These are phyloP conservation scores for Pecten maximus DNA, from an alignment of 2,888 invertebrate species.

Conservation along the genomic window DNA sequence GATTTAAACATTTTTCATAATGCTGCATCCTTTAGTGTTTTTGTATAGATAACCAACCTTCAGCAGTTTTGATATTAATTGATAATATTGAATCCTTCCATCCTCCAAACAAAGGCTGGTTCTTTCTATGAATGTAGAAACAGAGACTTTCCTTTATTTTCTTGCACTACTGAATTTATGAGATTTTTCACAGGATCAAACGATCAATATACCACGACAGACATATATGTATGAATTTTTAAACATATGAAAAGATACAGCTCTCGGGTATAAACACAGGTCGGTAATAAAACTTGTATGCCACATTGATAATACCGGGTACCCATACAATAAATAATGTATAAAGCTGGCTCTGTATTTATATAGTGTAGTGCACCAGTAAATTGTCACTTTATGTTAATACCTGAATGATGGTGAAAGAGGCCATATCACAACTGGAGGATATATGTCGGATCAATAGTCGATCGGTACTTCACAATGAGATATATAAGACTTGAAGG, in stretches of 20 bases:
- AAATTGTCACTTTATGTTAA: not conserved
- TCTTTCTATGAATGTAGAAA: not conserved
- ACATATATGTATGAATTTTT: not conserved
- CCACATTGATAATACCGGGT: not conserved
- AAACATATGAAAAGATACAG: not conserved
- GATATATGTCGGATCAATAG: not conserved
- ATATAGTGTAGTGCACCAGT: not conserved
- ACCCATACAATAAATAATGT: not conserved
- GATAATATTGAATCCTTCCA: too few species aligned
- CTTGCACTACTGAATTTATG: not conserved
- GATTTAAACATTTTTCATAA: too few species aligned
- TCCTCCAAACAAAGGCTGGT: not conserved
- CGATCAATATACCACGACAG: not conserved
- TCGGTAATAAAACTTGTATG: not conserved
- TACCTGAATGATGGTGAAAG: not conserved
- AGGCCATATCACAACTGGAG: not conserved
- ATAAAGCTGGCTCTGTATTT: not conserved
- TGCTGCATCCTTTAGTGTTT: too few species aligned
- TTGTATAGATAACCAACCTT: too few species aligned
- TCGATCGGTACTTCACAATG: not conserved
- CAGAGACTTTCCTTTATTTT: not conserved
- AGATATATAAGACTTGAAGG: not conserved
- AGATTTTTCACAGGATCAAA: not conserved
- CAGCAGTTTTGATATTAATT: too few species aligned
- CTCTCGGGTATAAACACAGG: not conserved